These are phyloP conservation scores for Nomada flava DNA, from an alignment of 2,888 invertebrate species.

Conservation along the genomic window DNA sequence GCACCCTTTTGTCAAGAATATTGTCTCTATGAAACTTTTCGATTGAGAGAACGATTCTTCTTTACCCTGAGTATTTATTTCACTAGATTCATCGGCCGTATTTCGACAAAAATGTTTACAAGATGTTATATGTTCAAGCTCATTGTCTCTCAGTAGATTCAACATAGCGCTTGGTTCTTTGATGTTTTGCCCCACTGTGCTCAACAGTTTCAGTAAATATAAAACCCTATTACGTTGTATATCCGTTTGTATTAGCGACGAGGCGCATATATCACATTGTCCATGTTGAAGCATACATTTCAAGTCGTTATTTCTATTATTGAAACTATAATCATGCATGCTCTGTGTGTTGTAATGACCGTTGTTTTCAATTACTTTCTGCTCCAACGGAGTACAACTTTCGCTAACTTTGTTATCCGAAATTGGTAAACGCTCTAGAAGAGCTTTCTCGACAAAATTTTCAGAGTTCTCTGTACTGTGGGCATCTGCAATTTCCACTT, in stretches of 20 bases:
- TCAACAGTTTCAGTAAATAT: conserved; percentile 43
- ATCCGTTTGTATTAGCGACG: conserved; percentile 45
- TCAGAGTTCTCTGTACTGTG: conserved; percentile 69
- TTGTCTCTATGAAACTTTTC: conserved; percentile 45
- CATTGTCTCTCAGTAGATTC: conserved; percentile 38
- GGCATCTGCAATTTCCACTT: conserved; percentile 67
- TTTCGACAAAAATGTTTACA: conserved; percentile 38
- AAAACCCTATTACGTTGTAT: conserved; percentile 37
- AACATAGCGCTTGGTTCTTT: conserved; percentile 45
- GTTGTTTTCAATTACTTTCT: conserved; percentile 44
- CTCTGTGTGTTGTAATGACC: conserved; percentile 21
- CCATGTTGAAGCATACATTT: conserved; percentile 35
- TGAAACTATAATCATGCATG: conserved; percentile 25
- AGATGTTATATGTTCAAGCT: conserved; percentile 39
- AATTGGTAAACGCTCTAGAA: conserved; percentile 53
- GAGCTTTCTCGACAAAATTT: conserved; percentile 23
- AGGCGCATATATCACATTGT: conserved; percentile 38
- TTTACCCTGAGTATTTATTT: conserved; percentile 42
- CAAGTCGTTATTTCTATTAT: conserved; percentile 42
- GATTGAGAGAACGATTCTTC: conserved; percentile 44
- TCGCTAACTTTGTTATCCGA: conserved; percentile 66
- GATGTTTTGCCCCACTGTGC: conserved; percentile 40
- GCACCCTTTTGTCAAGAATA: conserved; percentile 49
- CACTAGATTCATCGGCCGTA: conserved; percentile 31
- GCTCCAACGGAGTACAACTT: conserved; percentile 39